phyloP scores from a whole-genome alignment of 2,797 vertebrate genomes.

The Loriculus beryllinus region DNA sequence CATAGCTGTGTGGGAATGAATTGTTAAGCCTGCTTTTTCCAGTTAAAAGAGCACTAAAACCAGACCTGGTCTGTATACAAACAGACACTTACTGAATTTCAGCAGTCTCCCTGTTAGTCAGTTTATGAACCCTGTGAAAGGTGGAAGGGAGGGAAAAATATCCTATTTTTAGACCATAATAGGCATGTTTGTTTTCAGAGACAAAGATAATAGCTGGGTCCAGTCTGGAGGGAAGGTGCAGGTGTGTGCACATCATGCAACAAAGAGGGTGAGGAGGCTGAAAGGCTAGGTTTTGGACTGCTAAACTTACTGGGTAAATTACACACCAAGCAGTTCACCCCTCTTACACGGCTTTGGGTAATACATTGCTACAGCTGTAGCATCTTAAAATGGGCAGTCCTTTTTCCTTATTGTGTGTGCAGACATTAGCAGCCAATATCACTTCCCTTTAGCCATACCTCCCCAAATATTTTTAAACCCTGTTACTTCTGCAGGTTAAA shows the following conservation, averaged over 20 bases:
- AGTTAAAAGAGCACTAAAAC: not conserved
- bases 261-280: not conserved
- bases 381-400: not conserved
- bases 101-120: not conserved
- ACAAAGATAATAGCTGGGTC: constrained; percentile 39
- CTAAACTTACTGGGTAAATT: not conserved
- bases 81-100: constrained; percentile 16
- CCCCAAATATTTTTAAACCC: not conserved
- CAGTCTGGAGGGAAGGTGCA: constrained; percentile 1
- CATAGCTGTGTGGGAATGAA: not conserved
- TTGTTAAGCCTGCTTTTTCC: not conserved
- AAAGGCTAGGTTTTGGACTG: not conserved
- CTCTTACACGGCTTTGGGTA: not conserved
- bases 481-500: not conserved
- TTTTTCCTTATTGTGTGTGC: not conserved
- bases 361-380: not conserved
- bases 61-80: not conserved
- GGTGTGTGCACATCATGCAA: not conserved
- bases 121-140: constrained; percentile 1
- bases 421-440: not conserved
- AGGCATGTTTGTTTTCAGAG: constrained; percentile 46
- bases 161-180: constrained; percentile 65
- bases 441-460: not conserved
- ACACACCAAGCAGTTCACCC: not conserved
- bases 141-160: constrained; percentile 27